Conservation (phyloP, 2,113 vertebrate genomes). For the Bujurquina vittata region DNA sequence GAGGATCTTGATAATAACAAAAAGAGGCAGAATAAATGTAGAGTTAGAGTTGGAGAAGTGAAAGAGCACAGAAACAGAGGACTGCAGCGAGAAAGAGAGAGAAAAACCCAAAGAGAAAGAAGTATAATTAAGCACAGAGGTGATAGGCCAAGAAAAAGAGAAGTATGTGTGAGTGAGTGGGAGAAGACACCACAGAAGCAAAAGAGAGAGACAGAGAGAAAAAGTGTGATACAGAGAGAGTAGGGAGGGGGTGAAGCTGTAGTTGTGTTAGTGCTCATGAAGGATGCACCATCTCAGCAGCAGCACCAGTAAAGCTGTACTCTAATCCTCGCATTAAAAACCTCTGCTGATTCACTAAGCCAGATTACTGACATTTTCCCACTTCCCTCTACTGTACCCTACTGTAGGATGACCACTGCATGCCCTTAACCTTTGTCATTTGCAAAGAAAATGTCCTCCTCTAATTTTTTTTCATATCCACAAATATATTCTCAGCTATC, state of each 20-base stretch:
- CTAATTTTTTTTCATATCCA: neutral
- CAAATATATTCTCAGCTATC: slow-evolving; percentile 44
- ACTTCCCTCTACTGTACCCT: slow-evolving; percentile 37
- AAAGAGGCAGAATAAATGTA: slow-evolving; percentile 41
- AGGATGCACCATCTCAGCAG: slow-evolving; percentile 54
- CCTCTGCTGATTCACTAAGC: slow-evolving; percentile 71
- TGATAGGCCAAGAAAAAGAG: slow-evolving; percentile 50
- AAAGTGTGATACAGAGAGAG: slow-evolving; percentile 51
- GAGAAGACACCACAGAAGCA: slow-evolving; percentile 49
- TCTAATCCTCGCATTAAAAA: slow-evolving; percentile 76
- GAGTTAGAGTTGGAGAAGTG: slow-evolving; percentile 15
- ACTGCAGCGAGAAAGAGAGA: neutral
- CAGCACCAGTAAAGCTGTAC: slow-evolving; percentile 57
- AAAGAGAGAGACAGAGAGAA: slow-evolving; percentile 42
- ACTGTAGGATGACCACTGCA: slow-evolving; percentile 23
- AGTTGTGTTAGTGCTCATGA: slow-evolving; percentile 45
- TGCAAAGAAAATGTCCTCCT: slow-evolving; percentile 4
- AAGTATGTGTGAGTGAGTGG: slow-evolving; percentile 46
- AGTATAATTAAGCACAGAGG: slow-evolving; percentile 43
- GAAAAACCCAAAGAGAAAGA: slow-evolving; percentile 19
- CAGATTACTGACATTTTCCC: slow-evolving; percentile 71
- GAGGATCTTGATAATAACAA: slow-evolving; percentile 50
- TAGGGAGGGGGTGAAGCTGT: slow-evolving; percentile 53
- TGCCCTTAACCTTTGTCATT: slow-evolving; percentile 31
- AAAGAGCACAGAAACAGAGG: slow-evolving; percentile 5